These are phyloP conservation scores for Drosophila jambulina DNA, from an alignment of 1,140 invertebrate genomes.

Conservation along the genomic window DNA sequence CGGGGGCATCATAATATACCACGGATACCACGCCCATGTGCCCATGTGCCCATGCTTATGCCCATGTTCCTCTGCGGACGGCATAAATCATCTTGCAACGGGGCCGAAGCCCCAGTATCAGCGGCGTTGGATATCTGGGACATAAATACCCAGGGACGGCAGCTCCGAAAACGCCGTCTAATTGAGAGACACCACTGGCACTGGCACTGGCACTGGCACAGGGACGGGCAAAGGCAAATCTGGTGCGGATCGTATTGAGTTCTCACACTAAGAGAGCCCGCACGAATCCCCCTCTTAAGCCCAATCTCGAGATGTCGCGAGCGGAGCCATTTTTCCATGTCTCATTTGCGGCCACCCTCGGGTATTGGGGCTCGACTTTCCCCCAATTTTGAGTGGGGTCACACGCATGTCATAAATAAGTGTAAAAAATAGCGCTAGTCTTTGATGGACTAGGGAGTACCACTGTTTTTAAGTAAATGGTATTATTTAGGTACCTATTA, in stretches of 20 bases:
- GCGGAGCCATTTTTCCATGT: slow-evolving; percentile 43
- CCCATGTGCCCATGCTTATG: slow-evolving; percentile 64
- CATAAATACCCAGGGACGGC: slow-evolving; percentile 55
- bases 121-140: slow-evolving; percentile 33
- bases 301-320: slow-evolving; percentile 35
- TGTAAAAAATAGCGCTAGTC: slow-evolving; percentile 21
- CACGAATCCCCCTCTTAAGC: slow-evolving; percentile 22
- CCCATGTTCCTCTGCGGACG: slow-evolving; percentile 71
- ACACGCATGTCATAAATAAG: slow-evolving; percentile 55
- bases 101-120: slow-evolving; percentile 51
- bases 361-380: slow-evolving; percentile 30
- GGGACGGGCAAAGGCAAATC: slow-evolving; percentile 30
- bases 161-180: slow-evolving; percentile 67
- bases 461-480: not conserved
- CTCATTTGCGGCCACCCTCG: slow-evolving; percentile 49
- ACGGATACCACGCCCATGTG: slow-evolving; percentile 24
- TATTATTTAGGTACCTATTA: not conserved
- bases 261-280: slow-evolving; percentile 44
- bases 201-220: slow-evolving; percentile 31
- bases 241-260: slow-evolving; percentile 50
- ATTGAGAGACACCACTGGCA: slow-evolving; percentile 70
- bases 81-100: slow-evolving; percentile 75
- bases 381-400: slow-evolving; percentile 52
- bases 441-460: slow-evolving; percentile 31
- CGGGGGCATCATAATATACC: slow-evolving; percentile 60